These are phyloP conservation scores for Pituophis catenifer DNA, from an alignment of 2,113 vertebrate species.

Conservation along the genomic window DNA sequence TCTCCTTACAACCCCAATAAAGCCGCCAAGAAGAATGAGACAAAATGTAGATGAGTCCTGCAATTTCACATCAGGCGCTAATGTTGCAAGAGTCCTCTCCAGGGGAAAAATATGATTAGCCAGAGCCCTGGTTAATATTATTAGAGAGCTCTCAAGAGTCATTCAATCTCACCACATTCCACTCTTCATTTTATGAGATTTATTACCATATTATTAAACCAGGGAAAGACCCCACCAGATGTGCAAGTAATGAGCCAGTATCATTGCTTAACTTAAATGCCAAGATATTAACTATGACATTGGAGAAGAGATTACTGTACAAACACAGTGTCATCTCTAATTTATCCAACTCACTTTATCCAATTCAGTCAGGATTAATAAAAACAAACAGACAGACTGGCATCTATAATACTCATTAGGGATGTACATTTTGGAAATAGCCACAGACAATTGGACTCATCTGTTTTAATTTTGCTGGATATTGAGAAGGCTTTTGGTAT, in stretches of 20 bases:
- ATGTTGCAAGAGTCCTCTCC: background rate
- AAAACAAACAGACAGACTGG: background rate
- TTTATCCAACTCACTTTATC: background rate
- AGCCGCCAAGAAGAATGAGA: background rate
- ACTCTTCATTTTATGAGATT: background rate
- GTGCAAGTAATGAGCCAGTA: background rate
- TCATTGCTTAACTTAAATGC: background rate
- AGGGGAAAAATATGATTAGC: background rate
- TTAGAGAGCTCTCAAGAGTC: background rate
- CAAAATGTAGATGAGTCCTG: background rate
- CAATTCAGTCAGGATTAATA: background rate
- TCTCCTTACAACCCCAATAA: background rate
- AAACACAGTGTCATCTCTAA: background rate
- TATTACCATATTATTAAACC: background rate
- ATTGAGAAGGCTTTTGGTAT: background rate
- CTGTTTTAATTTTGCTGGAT: background rate
- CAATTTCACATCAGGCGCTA: background rate
- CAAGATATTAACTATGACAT: background rate
- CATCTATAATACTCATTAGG: background rate
- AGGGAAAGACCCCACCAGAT: background rate
- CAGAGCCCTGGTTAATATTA: background rate
- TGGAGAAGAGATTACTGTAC: background rate
- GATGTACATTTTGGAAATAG: background rate
- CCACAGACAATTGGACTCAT: background rate
- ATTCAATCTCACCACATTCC: background rate